Evolutionary conservation across 2,113 vertebrate genomes (phyloP), one percentile per base, ranked within the genome.

Genomic region (Chloropsis cyanopogon): DNA sequence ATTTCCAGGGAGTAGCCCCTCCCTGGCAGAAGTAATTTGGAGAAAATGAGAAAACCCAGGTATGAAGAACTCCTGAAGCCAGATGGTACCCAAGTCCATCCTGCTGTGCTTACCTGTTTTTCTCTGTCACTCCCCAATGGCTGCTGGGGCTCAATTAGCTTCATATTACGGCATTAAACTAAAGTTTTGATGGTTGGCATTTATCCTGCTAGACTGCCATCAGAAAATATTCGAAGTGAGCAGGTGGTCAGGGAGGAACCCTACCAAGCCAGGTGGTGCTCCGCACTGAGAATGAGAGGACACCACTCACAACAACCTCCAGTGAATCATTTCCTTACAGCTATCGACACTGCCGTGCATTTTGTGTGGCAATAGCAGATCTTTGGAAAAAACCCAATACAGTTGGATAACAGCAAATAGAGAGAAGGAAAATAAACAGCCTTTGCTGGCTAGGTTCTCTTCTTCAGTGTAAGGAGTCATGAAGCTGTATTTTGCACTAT

Each of bases 291-390:
- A 76, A 82, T 0, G 7, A 82, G 31, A 56, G 35, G 46, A 65
- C 57, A 56, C 22, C 42, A 25, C 25, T 46, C 47, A 22, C n/a
- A 53, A 19, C 37, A 33, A 61, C 44, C 33, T 47, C 33, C 52
- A 10, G 37, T 0, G 1, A 63, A 24, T 65, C 8, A 11, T 26
- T 52, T 80, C 59, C 64, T 80, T 17, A 14, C 50, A 26, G 44
- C 14, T 23, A 21, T 33, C 4, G 2, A 25, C 47, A 29, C 0
- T 41, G 46, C 42, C n/a, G 12, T 0, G 0, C 7, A 14, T 6
- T 82, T 39, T 33, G 24, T 19, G 57, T 12, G 59, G 71, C 63
- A 42, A 13, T 0, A 8, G 2, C 37, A 44, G 44, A 52, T 53
- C 17, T 49, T 10, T 14, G 39, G 46, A 20, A 63, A 65, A 72